A percentile compares a stretch with the other conserved stretches of the same genome.
Evolutionary conservation across 2,888 invertebrate species (phyloP).

Genomic region (Ormyrus nitidulus): DNA sequence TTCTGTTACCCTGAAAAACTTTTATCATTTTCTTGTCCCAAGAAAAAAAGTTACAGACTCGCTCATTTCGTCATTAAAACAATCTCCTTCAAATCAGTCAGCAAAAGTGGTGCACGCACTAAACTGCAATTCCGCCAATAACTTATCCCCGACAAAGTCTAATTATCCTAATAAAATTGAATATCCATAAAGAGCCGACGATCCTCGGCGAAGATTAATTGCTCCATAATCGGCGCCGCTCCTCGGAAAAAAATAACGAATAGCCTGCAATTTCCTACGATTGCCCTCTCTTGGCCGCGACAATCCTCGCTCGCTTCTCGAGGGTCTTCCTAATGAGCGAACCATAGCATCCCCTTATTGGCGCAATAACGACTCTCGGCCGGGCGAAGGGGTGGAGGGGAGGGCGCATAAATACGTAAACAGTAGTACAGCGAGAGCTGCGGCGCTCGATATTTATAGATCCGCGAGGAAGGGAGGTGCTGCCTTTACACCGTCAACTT

Average conservation of each 20-base stretch:
- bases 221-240: conserved; percentile 29
- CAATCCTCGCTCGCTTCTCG: not conserved
- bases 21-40: no score
- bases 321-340: conserved; percentile 29
- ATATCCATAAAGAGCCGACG: not conserved
- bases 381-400: not conserved
- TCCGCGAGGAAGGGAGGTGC: conserved; percentile 13
- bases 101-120: no score
- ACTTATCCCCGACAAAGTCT: no score
- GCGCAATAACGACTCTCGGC: conserved; percentile 5
- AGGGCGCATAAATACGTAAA: conserved; percentile 42
- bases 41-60: no score
- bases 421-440: conserved; percentile 21
- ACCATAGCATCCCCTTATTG: conserved; percentile 26
- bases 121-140: no score
- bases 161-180: conserved; percentile 21
- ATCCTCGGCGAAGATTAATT: conserved; percentile 34
- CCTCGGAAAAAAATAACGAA: conserved; percentile 12
- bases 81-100: no score
- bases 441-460: not conserved
- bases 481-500: conserved; percentile 2
- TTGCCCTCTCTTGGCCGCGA: not conserved
- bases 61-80: no score
- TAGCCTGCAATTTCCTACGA: conserved; percentile 22
- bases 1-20: no score